These are phyloP conservation scores for Atherix ibis DNA, from an alignment of 2,888 invertebrate genomes.

Conservation along the genomic window DNA sequence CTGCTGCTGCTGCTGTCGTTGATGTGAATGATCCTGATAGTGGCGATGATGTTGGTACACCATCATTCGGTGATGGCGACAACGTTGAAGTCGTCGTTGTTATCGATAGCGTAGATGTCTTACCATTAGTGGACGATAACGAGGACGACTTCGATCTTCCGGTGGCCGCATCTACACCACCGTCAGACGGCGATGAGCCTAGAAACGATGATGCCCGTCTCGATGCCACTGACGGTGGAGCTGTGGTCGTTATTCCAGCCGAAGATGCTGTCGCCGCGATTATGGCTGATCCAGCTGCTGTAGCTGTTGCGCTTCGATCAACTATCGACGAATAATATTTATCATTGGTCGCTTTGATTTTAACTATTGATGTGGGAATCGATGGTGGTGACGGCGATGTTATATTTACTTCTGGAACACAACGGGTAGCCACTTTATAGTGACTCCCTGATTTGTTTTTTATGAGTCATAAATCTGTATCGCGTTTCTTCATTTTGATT, in stretches of 20 bases:
- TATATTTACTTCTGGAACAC: conserved; percentile 31
- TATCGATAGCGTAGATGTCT: conserved; percentile 13
- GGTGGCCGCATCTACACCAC: too few relatives aligned
- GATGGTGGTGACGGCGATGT: conserved; percentile 30
- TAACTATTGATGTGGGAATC: too few relatives aligned
- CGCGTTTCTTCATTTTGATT: conserved; percentile 29
- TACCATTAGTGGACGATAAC: not conserved
- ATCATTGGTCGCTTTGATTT: too few relatives aligned
- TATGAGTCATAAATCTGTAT: conserved; percentile 34
- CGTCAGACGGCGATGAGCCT: too few relatives aligned
- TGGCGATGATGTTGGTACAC: not conserved
- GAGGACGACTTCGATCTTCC: not conserved
- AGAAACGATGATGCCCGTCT: not conserved
- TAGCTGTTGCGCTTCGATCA: conserved; percentile 4
- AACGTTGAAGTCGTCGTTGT: conserved; percentile 4
- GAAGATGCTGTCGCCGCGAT: conserved; percentile 6
- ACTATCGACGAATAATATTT: conserved; percentile 5
- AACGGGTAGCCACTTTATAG: conserved; percentile 30
- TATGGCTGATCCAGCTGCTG: conserved; percentile 4
- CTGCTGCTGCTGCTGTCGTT: not conserved
- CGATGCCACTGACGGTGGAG: too few relatives aligned
- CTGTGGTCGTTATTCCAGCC: too few relatives aligned
- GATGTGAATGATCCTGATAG: not conserved
- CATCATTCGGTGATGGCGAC: not conserved
- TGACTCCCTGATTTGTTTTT: conserved; percentile 27